Base-by-base conservation (phyloP, 2,113 vertebrate genomes). In the Hippocampus mohnikei region DNA sequence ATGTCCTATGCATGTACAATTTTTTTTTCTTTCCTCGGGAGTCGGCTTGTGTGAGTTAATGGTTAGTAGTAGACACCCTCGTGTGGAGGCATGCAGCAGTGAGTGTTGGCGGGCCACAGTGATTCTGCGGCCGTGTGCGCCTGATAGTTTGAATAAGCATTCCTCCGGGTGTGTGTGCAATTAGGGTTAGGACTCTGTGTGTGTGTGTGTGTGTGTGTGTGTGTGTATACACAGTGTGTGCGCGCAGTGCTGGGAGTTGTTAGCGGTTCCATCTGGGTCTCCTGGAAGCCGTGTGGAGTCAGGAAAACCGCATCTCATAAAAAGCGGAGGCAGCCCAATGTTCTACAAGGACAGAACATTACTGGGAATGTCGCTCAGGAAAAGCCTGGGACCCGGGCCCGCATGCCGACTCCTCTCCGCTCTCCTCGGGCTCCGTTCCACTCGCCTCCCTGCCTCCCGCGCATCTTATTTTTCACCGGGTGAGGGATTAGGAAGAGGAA, bases 341-440 rank as follows among this genome's bases (percentile, higher is more conserved):
- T 98, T 98, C 94, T 96, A 98, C 96, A 91, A 96, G 96, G 95
- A 96, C 95, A 94, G 92, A 99, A 97, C 96, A 99, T 99, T 98
- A 98, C 95, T 95, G 95, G 93, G 95, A 98, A 96, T 97, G 96
- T 98, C 95, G 95, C 96, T 98, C 93, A 96, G 94, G 88, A 89
- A 89, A 91, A 88, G 78, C 93, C 95, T 83, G 84, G 84, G 88
- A 94, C 90, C 72, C 82, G 90, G 93, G 94, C 44, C 40, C 25
- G 74, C 75, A 70, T 70, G 70, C 60, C 80, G 29, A 8, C 21
- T 53, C 48, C 16, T 41, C 94, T 71, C 61, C 84, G 27, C 16
- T 41, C 94, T 71, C 58, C 84, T 60, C 74, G 59, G 21, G 62
- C 60, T 68, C 61, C 72, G 79, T 83, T 80, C 82, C 85, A 80